Evolutionary conservation across 2,797 vertebrate species (phyloP).

Genomic region (Halcyon smyrnensis): DNA sequence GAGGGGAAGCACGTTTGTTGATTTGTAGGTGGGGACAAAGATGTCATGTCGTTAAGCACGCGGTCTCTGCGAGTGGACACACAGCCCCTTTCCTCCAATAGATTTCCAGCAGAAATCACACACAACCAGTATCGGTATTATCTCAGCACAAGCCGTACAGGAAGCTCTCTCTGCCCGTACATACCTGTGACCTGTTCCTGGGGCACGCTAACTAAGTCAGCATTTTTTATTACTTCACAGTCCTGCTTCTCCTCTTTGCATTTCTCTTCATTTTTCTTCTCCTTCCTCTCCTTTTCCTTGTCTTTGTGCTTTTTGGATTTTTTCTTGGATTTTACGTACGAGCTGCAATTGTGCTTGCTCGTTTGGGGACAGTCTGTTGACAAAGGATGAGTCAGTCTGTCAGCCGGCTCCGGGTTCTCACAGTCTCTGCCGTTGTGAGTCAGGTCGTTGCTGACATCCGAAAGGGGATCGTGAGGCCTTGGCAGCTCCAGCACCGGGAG

Average conservation of each 20-base stretch:
- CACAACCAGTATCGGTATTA: accelerated
- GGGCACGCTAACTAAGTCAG: conserved; percentile 77
- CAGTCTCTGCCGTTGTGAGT: conserved; percentile 89
- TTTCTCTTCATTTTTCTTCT: conserved; percentile 68
- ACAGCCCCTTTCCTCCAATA: accelerated
- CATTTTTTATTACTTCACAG: conserved; percentile 76
- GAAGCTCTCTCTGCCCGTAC: background rate
- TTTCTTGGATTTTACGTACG: conserved; percentile 88
- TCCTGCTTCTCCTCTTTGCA: conserved; percentile 65
- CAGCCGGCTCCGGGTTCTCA: conserved; percentile 81
- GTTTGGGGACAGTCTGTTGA: conserved; percentile 67
- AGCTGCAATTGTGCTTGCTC: conserved; percentile 65
- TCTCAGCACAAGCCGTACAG: accelerated
- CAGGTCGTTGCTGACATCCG: conserved; percentile 91
- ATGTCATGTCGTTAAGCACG: background rate
- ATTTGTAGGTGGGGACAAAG: background rate
- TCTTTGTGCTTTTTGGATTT: conserved; percentile 98
- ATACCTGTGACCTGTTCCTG: conserved; percentile 85
- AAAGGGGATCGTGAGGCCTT: conserved; percentile 87
- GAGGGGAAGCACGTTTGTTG: background rate
- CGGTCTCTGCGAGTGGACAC: background rate
- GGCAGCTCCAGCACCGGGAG: conserved; percentile 85
- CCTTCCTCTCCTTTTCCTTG: conserved; percentile 91
- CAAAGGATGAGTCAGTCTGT: conserved; percentile 81
- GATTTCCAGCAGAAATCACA: background rate